Percentiles rank a stretch among this genome's conserved stretches.
Evolutionary conservation across 2,113 vertebrate species (phyloP).

Genomic region (Emberiza fucata): DNA sequence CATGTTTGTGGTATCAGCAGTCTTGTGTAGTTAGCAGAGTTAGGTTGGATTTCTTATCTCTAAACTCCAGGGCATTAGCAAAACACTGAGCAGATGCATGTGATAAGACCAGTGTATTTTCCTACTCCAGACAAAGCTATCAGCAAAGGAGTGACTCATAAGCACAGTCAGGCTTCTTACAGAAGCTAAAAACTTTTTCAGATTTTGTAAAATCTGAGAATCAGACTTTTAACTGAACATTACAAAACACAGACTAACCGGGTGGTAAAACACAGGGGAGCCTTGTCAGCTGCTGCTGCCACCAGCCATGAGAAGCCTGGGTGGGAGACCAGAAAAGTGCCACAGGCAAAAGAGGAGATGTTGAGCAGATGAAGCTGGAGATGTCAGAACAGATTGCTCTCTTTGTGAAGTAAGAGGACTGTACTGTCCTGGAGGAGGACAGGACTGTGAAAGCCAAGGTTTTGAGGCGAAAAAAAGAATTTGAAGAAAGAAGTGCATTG

Average conservation of each 20-base stretch:
- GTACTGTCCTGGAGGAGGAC: neutral
- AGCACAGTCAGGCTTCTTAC: neutral
- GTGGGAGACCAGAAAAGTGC: neutral
- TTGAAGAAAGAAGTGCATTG: neutral
- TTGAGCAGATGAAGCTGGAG: neutral
- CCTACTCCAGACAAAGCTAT: neutral
- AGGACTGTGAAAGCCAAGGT: neutral
- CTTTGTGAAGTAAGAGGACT: neutral
- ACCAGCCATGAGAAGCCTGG: neutral
- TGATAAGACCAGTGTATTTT: neutral
- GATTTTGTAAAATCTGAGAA: neutral
- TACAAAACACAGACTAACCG: neutral
- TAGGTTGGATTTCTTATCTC: conserved; percentile 9
- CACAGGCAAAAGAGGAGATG: neutral
- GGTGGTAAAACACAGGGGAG: neutral
- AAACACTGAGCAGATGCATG: neutral
- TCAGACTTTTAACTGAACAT: neutral
- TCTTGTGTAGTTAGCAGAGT: neutral
- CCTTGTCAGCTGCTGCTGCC: neutral
- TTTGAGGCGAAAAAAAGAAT: neutral
- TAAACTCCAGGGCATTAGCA: neutral
- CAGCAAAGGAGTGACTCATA: neutral
- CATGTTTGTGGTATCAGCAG: neutral
- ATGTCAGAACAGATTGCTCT: neutral
- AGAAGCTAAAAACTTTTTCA: neutral